Evolutionary conservation across 1,140 invertebrate species (phyloP).

Genomic region (Ceratina calcarata): DNA sequence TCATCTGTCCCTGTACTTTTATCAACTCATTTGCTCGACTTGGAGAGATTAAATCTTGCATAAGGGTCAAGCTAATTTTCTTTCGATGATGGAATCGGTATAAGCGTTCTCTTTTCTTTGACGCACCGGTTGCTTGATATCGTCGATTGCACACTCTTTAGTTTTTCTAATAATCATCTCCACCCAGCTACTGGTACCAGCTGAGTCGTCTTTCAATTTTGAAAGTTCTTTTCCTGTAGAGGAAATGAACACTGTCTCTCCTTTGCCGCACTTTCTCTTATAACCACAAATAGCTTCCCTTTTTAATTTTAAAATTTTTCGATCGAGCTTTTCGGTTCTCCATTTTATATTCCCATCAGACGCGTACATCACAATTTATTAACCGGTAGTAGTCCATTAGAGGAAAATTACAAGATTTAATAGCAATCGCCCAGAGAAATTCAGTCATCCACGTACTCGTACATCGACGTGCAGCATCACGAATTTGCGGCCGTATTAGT

Average conservation of each 20-base stretch:
- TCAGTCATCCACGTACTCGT: not conserved
- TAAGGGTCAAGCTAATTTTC: not conserved
- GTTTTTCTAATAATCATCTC: constrained; percentile 49
- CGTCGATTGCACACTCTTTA: constrained; percentile 29
- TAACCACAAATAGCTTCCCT: no score
- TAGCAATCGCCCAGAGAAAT: not conserved
- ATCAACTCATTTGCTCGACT: constrained; percentile 2
- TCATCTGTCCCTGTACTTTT: constrained; percentile 14
- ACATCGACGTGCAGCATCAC: constrained; percentile 13
- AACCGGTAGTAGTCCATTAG: not conserved
- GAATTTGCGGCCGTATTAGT: constrained; percentile 37
- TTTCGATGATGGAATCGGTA: no score
- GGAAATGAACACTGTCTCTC: not conserved
- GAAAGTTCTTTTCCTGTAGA: constrained; percentile 49
- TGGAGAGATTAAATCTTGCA: constrained; percentile 17
- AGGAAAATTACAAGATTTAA: not conserved
- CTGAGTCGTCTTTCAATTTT: constrained; percentile 40
- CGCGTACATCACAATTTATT: not conserved
- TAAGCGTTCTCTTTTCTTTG: not conserved
- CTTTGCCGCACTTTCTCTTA: no score
- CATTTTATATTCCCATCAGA: not conserved
- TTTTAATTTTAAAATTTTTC: not conserved
- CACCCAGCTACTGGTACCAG: not conserved
- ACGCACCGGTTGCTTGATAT: not conserved
- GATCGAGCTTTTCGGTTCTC: not conserved